Base-by-base conservation (phyloP, 2,888 invertebrate genomes). In the Heliconius cydno region DNA sequence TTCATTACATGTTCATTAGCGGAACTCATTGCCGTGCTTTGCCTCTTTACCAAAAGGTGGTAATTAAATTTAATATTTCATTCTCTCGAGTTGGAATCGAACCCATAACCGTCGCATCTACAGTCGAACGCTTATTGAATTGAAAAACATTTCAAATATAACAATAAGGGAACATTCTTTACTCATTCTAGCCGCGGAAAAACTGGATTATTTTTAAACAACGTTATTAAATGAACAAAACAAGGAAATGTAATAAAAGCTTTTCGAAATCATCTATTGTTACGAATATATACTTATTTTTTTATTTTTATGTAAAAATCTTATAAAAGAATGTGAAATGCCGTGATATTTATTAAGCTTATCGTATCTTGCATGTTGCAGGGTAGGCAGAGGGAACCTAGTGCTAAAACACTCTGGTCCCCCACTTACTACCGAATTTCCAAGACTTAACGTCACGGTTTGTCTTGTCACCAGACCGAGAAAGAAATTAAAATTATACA, bases 151-250 rank as follows among this genome's bases (percentile, higher is more conserved):
- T 65, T 15, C 25, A 65, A 28, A 25, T 65, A 65, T 28, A 65
- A 65, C 13, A 65, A 25, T 28, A 65, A 65, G 3, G 22, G 9
- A 57, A 28, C 25, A 71, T 71, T 72, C 22, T 72, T 19, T 52
- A 22, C 72, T 28, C 6, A n/a, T 57, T 46, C 13, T 46, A 57
- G 13, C 15, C 52, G 30, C 72, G 13, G 30, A 52, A 30, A 57
- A 72, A 72, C 52, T 52, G 57, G 22, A 57, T 57, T 72, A 57
- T 72, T 72, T 72, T 30, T n/a, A 57, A 28, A 72, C 72, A 71
- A 71, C 12, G n/a, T 72, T 30, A 28, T 72, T 38, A 13, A 70
- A 41, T 70, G 41, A 57, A 72, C 57, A 72, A 72, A 72, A 57
- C 34, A 57, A 72, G 57, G 72, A 68, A 68, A 68, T n/a, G 5